phyloP scores from a whole-genome alignment of 2,888 invertebrate species.

The Seira sanloemensis region DNA sequence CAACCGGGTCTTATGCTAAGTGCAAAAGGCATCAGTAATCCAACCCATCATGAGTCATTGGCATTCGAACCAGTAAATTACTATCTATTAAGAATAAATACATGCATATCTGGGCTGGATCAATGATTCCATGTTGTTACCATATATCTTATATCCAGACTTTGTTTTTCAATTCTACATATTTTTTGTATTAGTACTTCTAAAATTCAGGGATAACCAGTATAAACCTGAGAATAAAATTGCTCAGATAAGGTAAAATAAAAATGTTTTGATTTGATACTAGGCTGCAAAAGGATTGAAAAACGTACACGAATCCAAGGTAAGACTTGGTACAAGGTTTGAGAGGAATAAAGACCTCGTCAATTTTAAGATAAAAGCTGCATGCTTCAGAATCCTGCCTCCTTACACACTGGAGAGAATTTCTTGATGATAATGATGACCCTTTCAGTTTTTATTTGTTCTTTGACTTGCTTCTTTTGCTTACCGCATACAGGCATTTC shows the following conservation, averaged over 20 bases:
- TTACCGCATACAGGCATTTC: slow-evolving; percentile 43
- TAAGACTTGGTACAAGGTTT: not conserved
- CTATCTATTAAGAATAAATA: not conserved
- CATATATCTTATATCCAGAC: not conserved
- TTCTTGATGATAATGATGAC: slow-evolving; percentile 22
- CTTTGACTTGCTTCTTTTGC: slow-evolving; percentile 12
- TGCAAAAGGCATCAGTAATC: too few species aligned
- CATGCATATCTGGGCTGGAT: not conserved
- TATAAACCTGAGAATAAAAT: not conserved
- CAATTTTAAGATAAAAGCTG: not conserved
- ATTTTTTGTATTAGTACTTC: too few species aligned
- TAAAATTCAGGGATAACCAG: not conserved
- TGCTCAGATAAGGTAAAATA: not conserved
- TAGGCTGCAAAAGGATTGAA: not conserved
- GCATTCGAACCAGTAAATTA: not conserved
- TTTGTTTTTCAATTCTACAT: not conserved
- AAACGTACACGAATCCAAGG: not conserved
- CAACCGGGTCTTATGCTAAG: too few species aligned
- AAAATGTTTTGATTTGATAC: not conserved
- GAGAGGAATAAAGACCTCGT: not conserved
- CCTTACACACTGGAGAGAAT: not conserved
- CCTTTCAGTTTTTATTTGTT: slow-evolving; percentile 24
- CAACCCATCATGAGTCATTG: not conserved
- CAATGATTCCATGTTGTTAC: not conserved
- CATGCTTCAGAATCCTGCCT: not conserved